Evolutionary conservation across 2,797 vertebrate genomes (phyloP).

Genomic region (Urosaurus nigricauda): DNA sequence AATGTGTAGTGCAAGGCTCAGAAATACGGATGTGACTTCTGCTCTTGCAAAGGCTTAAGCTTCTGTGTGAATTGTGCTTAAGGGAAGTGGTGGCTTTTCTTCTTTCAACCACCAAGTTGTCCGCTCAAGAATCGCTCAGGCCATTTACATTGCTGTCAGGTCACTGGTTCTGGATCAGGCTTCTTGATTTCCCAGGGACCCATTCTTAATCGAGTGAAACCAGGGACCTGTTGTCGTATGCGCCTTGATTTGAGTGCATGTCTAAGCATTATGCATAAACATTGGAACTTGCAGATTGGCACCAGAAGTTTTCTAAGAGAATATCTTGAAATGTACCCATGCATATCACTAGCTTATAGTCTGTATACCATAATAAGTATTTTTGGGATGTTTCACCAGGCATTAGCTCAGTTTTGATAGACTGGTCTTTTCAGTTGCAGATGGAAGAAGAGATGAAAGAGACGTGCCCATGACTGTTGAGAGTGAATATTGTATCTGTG

Average conservation of each 20-base stretch:
- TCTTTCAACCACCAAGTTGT: neutral
- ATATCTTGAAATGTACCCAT: neutral
- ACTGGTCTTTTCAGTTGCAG: neutral
- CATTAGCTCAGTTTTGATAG: neutral
- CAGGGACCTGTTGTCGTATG: accelerated
- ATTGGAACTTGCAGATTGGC: neutral
- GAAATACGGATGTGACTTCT: neutral
- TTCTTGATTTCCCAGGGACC: neutral
- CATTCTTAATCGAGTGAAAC: too few relatives aligned
- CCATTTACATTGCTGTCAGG: neutral
- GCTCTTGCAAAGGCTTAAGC: neutral
- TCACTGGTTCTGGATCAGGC: neutral
- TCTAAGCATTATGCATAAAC: neutral
- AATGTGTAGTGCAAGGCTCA: neutral
- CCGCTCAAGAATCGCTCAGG: neutral
- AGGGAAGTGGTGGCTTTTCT: neutral
- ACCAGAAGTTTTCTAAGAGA: neutral
- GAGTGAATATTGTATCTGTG: neutral
- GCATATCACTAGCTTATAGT: neutral
- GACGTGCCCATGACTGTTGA: neutral
- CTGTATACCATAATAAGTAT: neutral
- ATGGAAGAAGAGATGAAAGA: neutral
- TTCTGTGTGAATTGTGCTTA: neutral
- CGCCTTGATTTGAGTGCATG: neutral
- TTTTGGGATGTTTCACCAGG: neutral